Base-by-base conservation (phyloP, 2,888 invertebrate species). In the Mechanitis messenoides region DNA sequence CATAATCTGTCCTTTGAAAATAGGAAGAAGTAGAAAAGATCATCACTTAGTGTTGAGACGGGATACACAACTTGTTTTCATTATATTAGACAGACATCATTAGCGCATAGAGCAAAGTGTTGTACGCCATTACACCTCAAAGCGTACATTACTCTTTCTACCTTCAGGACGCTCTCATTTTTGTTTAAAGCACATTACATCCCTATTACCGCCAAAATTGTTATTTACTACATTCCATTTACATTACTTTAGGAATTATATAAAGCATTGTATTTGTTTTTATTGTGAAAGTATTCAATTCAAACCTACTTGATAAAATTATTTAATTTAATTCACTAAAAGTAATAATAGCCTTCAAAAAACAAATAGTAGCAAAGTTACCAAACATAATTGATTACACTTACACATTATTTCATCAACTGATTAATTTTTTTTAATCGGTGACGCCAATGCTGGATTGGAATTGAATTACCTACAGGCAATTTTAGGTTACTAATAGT, bases 91-190 rank as follows among this genome's bases (percentile, higher is more conserved):
- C 62, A 63, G 66, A 56, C 59, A 45, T 54, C 60, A 65, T 67
- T 65, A 63, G 42, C 54, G 65, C 58, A 61, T 63, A 70, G 64
- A 71, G 71, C 71, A 65, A 69, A 68, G 66, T 71, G 69, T 63
- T 68, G 70, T 72, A 68, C 64, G 68, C 71, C 67, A 70, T 72
- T 71, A 70, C 60, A 66, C 61, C 66, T 65, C 60, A 60, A 65
- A 67, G 63, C 61, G 58, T 61, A 64, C 69, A 71, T 70, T 70
- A 69, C 71, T 70, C 68, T 68, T 63, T 63, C 65, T 70, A 55
- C 45, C 38, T 62, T 64, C 59, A 56, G 64, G 62, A 65, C 64
- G 58, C 59, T 67, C 63, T 64, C 62, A 69, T 65, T 68, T 69
- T 68, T 66, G 61, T 62, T 59, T 58, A 53, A 64, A 60, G 63